Conservation (phyloP, 2,888 invertebrate species). For the Seladonia tumulorum region DNA sequence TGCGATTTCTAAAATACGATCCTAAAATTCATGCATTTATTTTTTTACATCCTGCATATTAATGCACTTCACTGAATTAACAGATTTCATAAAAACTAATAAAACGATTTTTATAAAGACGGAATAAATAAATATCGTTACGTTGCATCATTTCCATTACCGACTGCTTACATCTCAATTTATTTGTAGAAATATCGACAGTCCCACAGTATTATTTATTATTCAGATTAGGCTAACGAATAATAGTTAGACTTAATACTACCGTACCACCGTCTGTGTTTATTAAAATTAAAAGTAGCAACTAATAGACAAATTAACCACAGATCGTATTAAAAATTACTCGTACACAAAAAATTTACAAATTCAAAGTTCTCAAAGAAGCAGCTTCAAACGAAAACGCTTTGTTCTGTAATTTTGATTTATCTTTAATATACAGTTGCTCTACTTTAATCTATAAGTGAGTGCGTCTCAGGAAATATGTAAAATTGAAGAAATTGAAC, state of each 20-base stretch:
- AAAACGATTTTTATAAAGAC: neutral
- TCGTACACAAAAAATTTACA: neutral
- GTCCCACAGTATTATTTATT: neutral
- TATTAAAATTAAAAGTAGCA: neutral
- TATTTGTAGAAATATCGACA: neutral
- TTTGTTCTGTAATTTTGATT: neutral
- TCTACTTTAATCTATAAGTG: neutral
- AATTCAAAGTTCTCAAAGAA: neutral
- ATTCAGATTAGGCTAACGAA: neutral
- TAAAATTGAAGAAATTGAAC: constrained; percentile 7
- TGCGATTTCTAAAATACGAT: neutral
- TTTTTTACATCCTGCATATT: neutral
- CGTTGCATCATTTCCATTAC: neutral
- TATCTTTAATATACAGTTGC: neutral
- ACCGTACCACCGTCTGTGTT: constrained; percentile 1
- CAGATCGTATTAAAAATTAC: neutral
- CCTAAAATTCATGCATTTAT: neutral
- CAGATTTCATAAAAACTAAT: neutral
- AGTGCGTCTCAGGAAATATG: neutral
- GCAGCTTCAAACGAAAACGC: neutral
- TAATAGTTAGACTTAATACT: constrained; percentile 1
- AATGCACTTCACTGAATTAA: constrained; percentile 1
- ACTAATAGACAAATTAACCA: neutral
- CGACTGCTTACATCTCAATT: neutral
- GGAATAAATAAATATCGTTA: neutral